phyloP scores from a whole-genome alignment of 2,113 vertebrate genomes.

The Odobenus rosmarus region DNA sequence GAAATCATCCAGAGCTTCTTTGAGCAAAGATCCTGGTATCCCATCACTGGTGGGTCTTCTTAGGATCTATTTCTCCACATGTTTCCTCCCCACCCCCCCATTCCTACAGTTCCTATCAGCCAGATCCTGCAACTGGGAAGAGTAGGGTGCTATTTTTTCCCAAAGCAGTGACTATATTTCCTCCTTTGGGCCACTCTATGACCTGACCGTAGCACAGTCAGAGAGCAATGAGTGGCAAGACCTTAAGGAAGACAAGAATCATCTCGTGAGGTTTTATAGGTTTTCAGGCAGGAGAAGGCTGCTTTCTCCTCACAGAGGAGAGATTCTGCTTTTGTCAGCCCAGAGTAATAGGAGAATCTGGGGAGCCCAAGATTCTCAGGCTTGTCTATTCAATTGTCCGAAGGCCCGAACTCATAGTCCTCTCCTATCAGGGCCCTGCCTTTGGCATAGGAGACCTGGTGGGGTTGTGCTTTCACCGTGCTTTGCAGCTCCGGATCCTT shows the following conservation, averaged over 20 bases:
- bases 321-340: background rate
- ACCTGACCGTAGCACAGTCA: background rate
- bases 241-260: background rate
- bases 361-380: background rate
- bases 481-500: background rate
- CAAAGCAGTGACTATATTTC: background rate
- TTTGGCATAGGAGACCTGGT: background rate
- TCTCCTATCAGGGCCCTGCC: background rate
- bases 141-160: background rate
- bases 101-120: background rate
- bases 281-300: background rate
- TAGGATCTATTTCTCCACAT: background rate
- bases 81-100: too few relatives aligned
- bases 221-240: background rate
- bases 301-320: background rate
- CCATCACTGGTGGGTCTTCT: background rate
- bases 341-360: background rate
- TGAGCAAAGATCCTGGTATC: background rate
- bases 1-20: background rate
- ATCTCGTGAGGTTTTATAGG: background rate
- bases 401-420: background rate
- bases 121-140: background rate
- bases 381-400: background rate
- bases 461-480: background rate
- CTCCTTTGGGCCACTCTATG: background rate